Conservation (phyloP, 2,888 invertebrate species). For the Dolomedes plantarius region DNA sequence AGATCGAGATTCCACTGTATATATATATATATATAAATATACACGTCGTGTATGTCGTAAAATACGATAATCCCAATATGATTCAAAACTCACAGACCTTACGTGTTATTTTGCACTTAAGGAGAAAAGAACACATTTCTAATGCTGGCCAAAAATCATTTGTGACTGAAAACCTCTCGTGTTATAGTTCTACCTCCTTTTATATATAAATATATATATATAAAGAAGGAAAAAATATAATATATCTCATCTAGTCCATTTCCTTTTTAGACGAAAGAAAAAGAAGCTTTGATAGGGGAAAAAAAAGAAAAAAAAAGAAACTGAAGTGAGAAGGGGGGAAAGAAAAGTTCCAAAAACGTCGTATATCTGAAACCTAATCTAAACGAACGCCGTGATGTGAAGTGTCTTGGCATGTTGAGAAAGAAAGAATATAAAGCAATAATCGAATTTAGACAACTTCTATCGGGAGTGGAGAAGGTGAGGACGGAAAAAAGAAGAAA, state of each 20-base stretch:
- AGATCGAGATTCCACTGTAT: too few species aligned
- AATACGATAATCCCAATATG: too few species aligned
- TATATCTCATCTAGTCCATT: slow-evolving; percentile 1
- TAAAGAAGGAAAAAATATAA: too few species aligned
- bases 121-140: too few species aligned
- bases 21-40: too few species aligned
- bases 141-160: too few species aligned
- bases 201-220: too few species aligned
- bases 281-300: background rate
- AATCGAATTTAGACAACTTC: slow-evolving; percentile 9
- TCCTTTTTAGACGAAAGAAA: background rate
- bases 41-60: too few species aligned
- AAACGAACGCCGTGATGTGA: slow-evolving; percentile 9
- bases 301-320: background rate
- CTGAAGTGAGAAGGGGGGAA: background rate
- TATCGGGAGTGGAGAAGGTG: background rate
- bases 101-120: too few species aligned
- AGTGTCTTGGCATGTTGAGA: background rate
- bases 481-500: background rate
- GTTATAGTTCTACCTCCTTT: too few species aligned
- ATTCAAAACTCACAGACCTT: too few species aligned
- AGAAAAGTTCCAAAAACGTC: slow-evolving; percentile 5
- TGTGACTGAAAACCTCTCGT: too few species aligned
- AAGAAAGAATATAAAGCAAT: background rate
- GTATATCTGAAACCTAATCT: slow-evolving; percentile 14